Evolutionary conservation across 2,888 invertebrate species (phyloP).

Genomic region (Lasioglossum zephyrum): DNA sequence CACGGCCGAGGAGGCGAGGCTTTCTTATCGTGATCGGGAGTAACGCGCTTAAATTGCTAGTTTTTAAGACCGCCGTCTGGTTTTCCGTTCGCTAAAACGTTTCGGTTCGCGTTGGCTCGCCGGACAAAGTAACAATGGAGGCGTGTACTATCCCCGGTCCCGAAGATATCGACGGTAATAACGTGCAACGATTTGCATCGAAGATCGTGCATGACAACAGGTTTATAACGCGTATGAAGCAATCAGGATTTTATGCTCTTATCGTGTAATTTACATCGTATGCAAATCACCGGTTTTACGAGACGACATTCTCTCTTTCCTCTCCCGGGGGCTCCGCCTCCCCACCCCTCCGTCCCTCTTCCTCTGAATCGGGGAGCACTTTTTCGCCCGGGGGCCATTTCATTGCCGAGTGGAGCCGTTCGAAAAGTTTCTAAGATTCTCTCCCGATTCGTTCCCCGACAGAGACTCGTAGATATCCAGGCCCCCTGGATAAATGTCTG

Average conservation of each 20-base stretch:
- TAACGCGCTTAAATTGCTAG: not conserved
- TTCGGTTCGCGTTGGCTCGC: constrained; percentile 6
- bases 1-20: constrained; percentile 14
- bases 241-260: constrained; percentile 77
- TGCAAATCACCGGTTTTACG: constrained; percentile 75
- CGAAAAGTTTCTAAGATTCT: constrained; percentile 33
- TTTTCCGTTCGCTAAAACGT: constrained; percentile 28
- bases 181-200: constrained; percentile 69
- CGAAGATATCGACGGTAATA: constrained; percentile 63
- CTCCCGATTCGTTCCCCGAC: constrained; percentile 15
- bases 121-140: constrained; percentile 51
- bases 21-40: constrained; percentile 27
- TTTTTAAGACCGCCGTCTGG: constrained; percentile 30
- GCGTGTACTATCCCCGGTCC: constrained; percentile 22
- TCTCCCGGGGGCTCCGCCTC: not conserved
- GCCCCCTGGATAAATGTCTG: not conserved
- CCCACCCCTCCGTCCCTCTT: not conserved
- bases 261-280: constrained; percentile 77
- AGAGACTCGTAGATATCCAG: not conserved
- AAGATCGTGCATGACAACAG: constrained; percentile 75
- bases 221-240: constrained; percentile 73
- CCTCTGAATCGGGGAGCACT: constrained; percentile 20
- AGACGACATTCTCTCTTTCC: constrained; percentile 68
- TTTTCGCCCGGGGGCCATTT: constrained; percentile 35
- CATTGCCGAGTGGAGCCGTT: constrained; percentile 21